These are phyloP conservation scores for Neopelma chrysocephalum DNA, from an alignment of 2,797 vertebrate species.

Conservation along the genomic window DNA sequence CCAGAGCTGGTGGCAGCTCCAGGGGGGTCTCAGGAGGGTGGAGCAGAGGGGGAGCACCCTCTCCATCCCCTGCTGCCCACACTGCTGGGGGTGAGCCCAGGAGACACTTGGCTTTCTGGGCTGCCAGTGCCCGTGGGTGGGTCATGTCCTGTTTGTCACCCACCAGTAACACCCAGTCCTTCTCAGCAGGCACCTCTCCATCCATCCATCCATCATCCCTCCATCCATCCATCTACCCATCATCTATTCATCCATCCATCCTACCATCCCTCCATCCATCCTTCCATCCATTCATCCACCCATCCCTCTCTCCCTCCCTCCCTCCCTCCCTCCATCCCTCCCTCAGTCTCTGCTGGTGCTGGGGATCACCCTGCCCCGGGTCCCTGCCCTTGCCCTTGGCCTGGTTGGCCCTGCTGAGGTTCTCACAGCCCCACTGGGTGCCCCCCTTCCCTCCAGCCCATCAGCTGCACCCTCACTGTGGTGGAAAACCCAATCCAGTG, in stretches of 20 bases:
- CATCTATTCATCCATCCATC: too few species aligned
- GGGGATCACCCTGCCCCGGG: not conserved
- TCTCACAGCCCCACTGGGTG: not conserved
- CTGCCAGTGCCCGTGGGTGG: not conserved
- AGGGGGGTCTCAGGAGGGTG: not conserved
- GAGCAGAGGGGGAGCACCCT: not conserved
- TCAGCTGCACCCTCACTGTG: not conserved
- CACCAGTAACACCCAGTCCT: too few species aligned
- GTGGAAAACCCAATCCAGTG: not conserved
- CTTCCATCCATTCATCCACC: not conserved
- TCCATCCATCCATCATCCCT: not conserved
- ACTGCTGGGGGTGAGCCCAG: not conserved
- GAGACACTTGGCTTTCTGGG: not conserved
- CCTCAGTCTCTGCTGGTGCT: not conserved
- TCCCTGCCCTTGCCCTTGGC: not conserved
- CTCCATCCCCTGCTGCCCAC: not conserved
- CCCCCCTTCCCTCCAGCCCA: not conserved
- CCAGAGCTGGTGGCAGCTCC: not conserved
- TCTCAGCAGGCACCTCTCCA: too few species aligned
- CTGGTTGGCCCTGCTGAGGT: not conserved
- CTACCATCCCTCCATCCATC: not conserved
- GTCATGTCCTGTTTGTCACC: not conserved
- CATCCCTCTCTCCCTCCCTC: not conserved
- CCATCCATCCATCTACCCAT: not conserved
- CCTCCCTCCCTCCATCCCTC: not conserved